Conservation (phyloP, 2,888 invertebrate genomes). For the Lacanobia oleracea region DNA sequence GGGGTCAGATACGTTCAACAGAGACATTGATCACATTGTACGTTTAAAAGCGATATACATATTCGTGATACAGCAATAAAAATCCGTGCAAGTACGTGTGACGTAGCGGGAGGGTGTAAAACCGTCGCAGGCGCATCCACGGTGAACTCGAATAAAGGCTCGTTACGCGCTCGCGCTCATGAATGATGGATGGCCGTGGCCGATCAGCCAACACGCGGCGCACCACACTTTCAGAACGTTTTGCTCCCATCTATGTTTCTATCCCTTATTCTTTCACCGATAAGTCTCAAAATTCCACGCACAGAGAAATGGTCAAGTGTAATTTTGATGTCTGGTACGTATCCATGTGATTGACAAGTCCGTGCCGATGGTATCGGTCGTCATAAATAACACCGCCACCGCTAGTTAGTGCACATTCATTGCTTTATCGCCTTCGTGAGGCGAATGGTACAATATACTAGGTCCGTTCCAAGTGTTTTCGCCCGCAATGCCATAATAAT, state of each 20-base stretch:
- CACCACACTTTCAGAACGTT: slow-evolving; percentile 59
- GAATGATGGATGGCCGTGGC: slow-evolving; percentile 88
- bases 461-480: slow-evolving; percentile 54
- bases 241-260: slow-evolving; percentile 49
- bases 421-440: slow-evolving; percentile 75
- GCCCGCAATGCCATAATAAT: slow-evolving; percentile 48
- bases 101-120: slow-evolving; percentile 77
- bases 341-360: slow-evolving; percentile 88
- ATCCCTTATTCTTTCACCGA: slow-evolving; percentile 66
- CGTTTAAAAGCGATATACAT: slow-evolving; percentile 74
- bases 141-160: slow-evolving; percentile 84
- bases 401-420: slow-evolving; percentile 89
- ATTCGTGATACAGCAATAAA: slow-evolving; percentile 82
- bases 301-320: slow-evolving; percentile 68
- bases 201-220: slow-evolving; percentile 79
- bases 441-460: slow-evolving; percentile 60
- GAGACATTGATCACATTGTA: slow-evolving; percentile 76
- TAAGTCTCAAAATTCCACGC: slow-evolving; percentile 72
- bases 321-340: slow-evolving; percentile 77
- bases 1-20: slow-evolving; percentile 70
- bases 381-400: slow-evolving; percentile 88
- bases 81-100: slow-evolving; percentile 59
- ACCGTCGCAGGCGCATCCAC: slow-evolving; percentile 80
- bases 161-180: slow-evolving; percentile 86
- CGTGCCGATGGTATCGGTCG: slow-evolving; percentile 86